phyloP scores from a whole-genome alignment of 1,140 invertebrate species.

The Lordiphosa stackelbergi region DNA sequence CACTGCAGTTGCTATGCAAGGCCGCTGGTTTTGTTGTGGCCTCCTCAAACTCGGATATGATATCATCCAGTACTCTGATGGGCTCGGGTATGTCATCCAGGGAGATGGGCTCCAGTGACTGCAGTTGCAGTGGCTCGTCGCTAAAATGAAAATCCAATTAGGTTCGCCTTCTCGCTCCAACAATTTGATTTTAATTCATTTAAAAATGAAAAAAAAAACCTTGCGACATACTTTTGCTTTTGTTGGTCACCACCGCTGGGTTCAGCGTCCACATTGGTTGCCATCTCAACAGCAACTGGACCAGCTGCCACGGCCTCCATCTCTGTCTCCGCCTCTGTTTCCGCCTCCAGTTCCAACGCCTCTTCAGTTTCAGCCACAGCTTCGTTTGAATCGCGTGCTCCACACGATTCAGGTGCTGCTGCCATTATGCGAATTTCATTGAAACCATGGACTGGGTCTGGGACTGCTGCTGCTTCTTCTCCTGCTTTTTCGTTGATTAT shows the following conservation, averaged over 20 bases:
- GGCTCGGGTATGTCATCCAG: constrained; percentile 79
- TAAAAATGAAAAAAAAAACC: constrained; percentile 8
- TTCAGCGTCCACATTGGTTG: constrained; percentile 17
- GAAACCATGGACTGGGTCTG: constrained; percentile 33
- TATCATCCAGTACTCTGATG: constrained; percentile 89
- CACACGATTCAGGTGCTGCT: constrained; percentile 62
- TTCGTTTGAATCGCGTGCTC: constrained; percentile 53
- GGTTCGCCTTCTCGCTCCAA: constrained; percentile 2
- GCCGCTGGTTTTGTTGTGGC: constrained; percentile 77
- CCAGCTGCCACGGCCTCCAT: constrained; percentile 13
- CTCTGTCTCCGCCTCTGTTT: constrained; percentile 28
- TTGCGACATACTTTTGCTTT: constrained; percentile 60
- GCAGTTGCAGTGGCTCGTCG: constrained; percentile 46
- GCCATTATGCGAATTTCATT: constrained; percentile 70
- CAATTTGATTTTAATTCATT: constrained; percentile 34
- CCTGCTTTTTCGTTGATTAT: constrained; percentile 45
- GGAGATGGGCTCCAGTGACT: constrained; percentile 57
- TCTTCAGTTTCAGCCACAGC: constrained; percentile 23
- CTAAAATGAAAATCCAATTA: constrained; percentile 36
- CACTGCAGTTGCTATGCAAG: constrained; percentile 77
- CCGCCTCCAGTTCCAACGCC: constrained; percentile 39
- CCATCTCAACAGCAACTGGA: constrained; percentile 24
- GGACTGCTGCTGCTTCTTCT: constrained; percentile 18
- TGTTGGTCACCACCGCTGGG: constrained; percentile 35
- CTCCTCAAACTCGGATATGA: constrained; percentile 92